These are phyloP conservation scores for Aramus guarauna DNA, from an alignment of 2,113 vertebrate genomes.

Conservation along the genomic window DNA sequence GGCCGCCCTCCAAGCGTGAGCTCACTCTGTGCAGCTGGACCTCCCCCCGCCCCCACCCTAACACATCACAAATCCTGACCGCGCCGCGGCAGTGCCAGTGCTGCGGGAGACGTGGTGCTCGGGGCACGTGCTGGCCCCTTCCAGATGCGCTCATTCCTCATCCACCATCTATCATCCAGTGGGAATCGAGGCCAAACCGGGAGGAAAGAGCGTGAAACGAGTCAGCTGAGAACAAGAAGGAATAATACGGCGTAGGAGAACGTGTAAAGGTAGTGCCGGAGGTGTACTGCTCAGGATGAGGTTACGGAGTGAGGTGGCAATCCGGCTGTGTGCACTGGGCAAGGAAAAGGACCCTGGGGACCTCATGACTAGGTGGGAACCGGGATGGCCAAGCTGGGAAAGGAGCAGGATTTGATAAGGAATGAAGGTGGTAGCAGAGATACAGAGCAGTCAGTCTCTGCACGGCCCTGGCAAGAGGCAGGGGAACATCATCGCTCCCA, in stretches of 20 bases:
- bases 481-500: not conserved
- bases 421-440: not conserved
- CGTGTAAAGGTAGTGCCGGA: rapidly evolving
- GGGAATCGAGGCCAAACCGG: not conserved
- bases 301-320: not conserved
- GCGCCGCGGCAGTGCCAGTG: rapidly evolving
- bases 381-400: not conserved
- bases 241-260: not conserved
- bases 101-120: rapidly evolving
- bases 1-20: not conserved
- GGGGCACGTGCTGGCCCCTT: not conserved
- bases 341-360: not conserved
- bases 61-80: not conserved
- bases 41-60: not conserved
- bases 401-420: not conserved
- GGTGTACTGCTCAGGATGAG: not conserved
- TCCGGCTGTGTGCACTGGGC: not conserved
- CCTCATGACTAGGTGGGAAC: not conserved
- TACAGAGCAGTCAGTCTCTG: not conserved
- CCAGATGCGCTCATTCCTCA: not conserved
- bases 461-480: not conserved
- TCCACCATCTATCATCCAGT: not conserved
- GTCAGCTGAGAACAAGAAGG: not conserved
- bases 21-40: not conserved
- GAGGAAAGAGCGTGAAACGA: not conserved